Base-by-base conservation (phyloP, 2,113 vertebrate genomes). In the Indri indri region DNA sequence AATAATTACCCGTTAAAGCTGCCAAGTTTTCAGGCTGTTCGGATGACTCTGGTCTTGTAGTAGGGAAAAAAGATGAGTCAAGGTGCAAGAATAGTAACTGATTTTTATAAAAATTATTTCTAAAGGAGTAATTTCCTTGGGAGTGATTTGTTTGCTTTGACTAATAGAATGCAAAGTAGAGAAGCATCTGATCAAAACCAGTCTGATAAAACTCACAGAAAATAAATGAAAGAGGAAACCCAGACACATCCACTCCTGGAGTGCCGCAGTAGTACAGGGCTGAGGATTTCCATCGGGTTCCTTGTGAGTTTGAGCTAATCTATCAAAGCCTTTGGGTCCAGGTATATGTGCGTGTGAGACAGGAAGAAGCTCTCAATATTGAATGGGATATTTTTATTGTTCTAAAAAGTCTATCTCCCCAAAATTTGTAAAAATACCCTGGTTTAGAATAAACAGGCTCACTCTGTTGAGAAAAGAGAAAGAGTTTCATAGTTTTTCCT, bases 11-110 rank as follows among this genome's bases (percentile, higher is more conserved):
- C n/a, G 32, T 14, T 17, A 34, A 20, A 65, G 47, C 63, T 94
- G 97, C 92, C 83, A 96, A 85, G 79, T 93, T 92, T 68, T 45
- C 87, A 59, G 59, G 59, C 90, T 57, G 2, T 92, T 91, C 68
- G 63, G 63, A 77, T 84, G 90, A 84, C 83, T 66, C 34, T 91
- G 27, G 22, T 84, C 50, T 81, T 66, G 7, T 37, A n/a, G 8
- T 45, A 34, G 50, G 52, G 90, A 92, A 73, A 37, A 83, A 94
- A 68, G 25, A 4, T 70, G 87, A 94, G 57, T 94, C 74, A 34
- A 91, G 42, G 57, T 47, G 5, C 10, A 76, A 61, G 8, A 82
- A 45, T 10, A 32, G 94, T 40, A 17, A 65, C 30, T 76, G 47
- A 52, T 80, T n/a, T 93, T 87, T 80, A 76, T 70, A 25, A n/a